Base-by-base conservation (phyloP, 2,113 vertebrate genomes). In the Gasterosteus aculeatus region DNA sequence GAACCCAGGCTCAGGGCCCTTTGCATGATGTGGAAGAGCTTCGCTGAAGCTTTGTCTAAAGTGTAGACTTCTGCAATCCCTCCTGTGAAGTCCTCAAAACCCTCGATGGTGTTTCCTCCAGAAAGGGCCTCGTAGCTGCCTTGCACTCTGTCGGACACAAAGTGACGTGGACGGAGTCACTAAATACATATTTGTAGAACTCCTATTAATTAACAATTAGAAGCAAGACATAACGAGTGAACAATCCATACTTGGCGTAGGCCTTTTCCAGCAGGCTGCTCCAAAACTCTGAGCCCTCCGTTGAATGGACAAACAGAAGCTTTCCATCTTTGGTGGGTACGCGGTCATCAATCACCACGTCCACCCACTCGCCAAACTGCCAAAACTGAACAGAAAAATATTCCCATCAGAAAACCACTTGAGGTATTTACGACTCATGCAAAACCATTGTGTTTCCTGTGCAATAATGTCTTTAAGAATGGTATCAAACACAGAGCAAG, bases 61-160 rank as follows among this genome's bases (percentile, higher is more conserved):
- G 93, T 90, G 9, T 94, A 99, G 60, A 92, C 95, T 85, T 98
- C 97, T 0, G 96, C 94, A 18, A 99, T 96, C 57, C 97, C 98
- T 9, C 97, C 97, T 0, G 97, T 99, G 91, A 99, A 99, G 89
- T 99, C 97, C 88, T 98, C 97, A 0, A 99, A 99, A 54, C 97
- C 97, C 83, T 99, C 97, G 0, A 94, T 97, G 70, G 96, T 97
- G 87, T 91, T 93, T 12, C 97, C 97, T 46, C 97, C 97, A 0
- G 96, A 94, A 7, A 99, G 93, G 0, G 96, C 93, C 77, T 99
- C 97, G 0, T 99, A 99, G 0, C 94, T 96, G 2, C 97, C 96
- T 0, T 96, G 95, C 83, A 96, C 56, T 91, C 97, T 98, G 77
- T 7, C 19, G 0, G 9, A n/a, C 22, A 83, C 65, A 71, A 2